Conservation (phyloP, 2,888 invertebrate species). For the Catonia carolina region DNA sequence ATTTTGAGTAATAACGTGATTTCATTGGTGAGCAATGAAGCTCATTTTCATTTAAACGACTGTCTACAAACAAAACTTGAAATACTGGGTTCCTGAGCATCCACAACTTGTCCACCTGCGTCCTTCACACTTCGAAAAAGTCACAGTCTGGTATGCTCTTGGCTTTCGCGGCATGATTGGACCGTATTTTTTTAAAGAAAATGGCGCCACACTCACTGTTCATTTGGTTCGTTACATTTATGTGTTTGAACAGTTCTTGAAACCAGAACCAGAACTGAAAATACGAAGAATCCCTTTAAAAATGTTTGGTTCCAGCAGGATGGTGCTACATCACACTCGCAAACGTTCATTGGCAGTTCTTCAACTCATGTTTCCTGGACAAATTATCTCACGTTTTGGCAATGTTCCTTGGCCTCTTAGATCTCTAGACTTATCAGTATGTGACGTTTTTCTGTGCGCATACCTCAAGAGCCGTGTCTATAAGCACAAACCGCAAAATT, state of each 20-base stretch:
- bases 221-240: constrained; percentile 6
- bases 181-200: constrained; percentile 17
- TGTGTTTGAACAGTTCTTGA: not conserved
- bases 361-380: constrained; percentile 9
- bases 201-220: constrained; percentile 7
- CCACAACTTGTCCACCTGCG: constrained; percentile 8
- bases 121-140: constrained; percentile 2
- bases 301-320: too few species aligned
- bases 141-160: not conserved
- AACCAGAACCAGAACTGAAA: too few species aligned
- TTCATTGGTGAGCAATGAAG: constrained; percentile 16
- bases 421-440: constrained; percentile 7
- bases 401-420: constrained; percentile 14
- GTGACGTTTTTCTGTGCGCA: constrained; percentile 2
- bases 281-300: too few species aligned
- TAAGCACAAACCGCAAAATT: too few species aligned
- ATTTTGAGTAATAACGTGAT: constrained; percentile 9
- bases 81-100: constrained; percentile 15
- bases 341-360: constrained; percentile 8
- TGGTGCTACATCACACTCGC: not conserved
- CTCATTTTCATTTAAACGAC: constrained; percentile 19
- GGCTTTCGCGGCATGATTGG: constrained; percentile 13
- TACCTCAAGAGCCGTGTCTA: too few species aligned
- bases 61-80: constrained; percentile 12
- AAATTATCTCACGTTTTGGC: constrained; percentile 11